Conservation (phyloP, 2,888 invertebrate genomes). For the Magallana nippona region DNA sequence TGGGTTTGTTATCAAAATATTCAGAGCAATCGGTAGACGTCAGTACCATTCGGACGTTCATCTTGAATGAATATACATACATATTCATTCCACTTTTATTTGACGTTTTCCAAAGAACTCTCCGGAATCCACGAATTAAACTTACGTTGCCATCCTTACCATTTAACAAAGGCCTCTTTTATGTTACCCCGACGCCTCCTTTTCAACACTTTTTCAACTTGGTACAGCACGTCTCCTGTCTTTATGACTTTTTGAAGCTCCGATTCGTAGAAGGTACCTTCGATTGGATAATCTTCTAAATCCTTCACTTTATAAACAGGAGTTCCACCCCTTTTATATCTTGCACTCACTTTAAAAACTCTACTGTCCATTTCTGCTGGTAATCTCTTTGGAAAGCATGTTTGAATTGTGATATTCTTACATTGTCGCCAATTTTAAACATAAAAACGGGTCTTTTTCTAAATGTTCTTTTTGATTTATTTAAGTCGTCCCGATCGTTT, state of each 20-base stretch:
- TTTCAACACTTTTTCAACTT: slow-evolving; percentile 48
- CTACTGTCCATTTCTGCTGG: slow-evolving; percentile 55
- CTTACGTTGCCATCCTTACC: slow-evolving; percentile 49
- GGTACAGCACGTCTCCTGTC: slow-evolving; percentile 44
- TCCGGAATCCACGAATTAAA: slow-evolving; percentile 50
- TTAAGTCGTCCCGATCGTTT: too few species aligned
- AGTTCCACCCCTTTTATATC: slow-evolving; percentile 48
- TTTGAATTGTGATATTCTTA: slow-evolving; percentile 44
- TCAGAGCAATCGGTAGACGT: slow-evolving; percentile 37
- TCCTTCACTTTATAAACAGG: slow-evolving; percentile 50
- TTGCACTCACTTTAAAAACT: slow-evolving; percentile 46
- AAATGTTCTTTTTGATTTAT: too few species aligned
- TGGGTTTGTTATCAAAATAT: slow-evolving; percentile 34
- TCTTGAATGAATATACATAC: slow-evolving; percentile 19
- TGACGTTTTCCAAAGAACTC: slow-evolving; percentile 37
- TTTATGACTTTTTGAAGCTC: slow-evolving; percentile 49
- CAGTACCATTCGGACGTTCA: slow-evolving; percentile 45
- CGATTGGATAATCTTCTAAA: slow-evolving; percentile 42
- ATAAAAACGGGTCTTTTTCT: not conserved
- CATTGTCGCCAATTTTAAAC: slow-evolving; percentile 40
- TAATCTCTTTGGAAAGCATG: slow-evolving; percentile 51
- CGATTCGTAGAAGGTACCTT: slow-evolving; percentile 44
- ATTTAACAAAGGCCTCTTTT: slow-evolving; percentile 37
- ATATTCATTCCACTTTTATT: slow-evolving; percentile 36
- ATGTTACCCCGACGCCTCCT: slow-evolving; percentile 38